Conservation (phyloP, 2,113 vertebrate species). For the Psephotus haematonotus region DNA sequence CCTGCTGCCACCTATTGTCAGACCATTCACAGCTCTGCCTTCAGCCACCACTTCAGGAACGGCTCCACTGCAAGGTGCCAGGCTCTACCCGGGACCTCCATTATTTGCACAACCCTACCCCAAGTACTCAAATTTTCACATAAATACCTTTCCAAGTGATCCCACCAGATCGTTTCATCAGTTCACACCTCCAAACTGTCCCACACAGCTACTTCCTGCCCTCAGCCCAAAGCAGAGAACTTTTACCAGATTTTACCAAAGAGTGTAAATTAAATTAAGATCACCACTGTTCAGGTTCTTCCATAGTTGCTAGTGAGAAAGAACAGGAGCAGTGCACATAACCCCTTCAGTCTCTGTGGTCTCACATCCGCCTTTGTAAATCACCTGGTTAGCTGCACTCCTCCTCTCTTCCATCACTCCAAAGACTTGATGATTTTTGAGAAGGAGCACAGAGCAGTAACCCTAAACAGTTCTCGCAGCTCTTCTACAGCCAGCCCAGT, state of each 20-base stretch:
- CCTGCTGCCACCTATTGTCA: neutral
- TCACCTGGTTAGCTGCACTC: neutral
- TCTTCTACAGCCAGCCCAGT: neutral
- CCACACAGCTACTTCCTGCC: neutral
- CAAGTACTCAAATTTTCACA: neutral
- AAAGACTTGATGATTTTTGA: neutral
- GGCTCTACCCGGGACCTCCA: neutral
- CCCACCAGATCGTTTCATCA: neutral
- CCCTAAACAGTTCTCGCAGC: neutral
- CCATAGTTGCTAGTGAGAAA: neutral
- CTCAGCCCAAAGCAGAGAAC: neutral
- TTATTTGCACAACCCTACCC: neutral
- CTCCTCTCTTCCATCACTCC: neutral
- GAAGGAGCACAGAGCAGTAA: neutral
- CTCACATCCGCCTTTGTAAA: neutral
- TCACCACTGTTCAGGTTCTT: neutral
- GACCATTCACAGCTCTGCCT: neutral
- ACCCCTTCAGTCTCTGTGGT: neutral
- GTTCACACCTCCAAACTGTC: neutral
- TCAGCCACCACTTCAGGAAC: rapidly evolving
- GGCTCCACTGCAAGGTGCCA: neutral
- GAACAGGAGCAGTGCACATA: neutral
- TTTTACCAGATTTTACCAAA: neutral
- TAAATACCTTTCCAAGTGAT: neutral
- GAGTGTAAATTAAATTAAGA: neutral